Evolutionary conservation across 2,113 vertebrate species (phyloP).

Genomic region (Sus scrofa): T2T-Sscrofa CM000828.6:30192001-30192500

Average conservation of each 20-base stretch:
- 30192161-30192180: slow-evolving; percentile 75
- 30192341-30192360: slow-evolving; percentile 86
- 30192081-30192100: slow-evolving; percentile 76
- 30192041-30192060: slow-evolving; percentile 68
- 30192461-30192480: slow-evolving; percentile 84
- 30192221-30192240: slow-evolving; percentile 83
- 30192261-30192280: slow-evolving; percentile 70
- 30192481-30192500: slow-evolving; percentile 86
- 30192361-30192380: slow-evolving; percentile 88
- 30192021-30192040: slow-evolving; percentile 41
- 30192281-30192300: slow-evolving; percentile 78
- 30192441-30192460: slow-evolving; percentile 80
- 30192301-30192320: slow-evolving; percentile 80
- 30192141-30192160: slow-evolving; percentile 80
- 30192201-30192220: slow-evolving; percentile 80
- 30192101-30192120: slow-evolving; percentile 80
- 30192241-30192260: slow-evolving; percentile 69
- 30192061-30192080: slow-evolving; percentile 65
- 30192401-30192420: slow-evolving; percentile 87
- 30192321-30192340: slow-evolving; percentile 85
- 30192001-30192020: slow-evolving; percentile 39
- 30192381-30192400: slow-evolving; percentile 85
- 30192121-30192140: slow-evolving; percentile 74
- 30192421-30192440: slow-evolving; percentile 85
- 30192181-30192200: slow-evolving; percentile 64